Evolutionary conservation across 2,888 invertebrate species (phyloP), one percentile per base, ranked within the genome.

Genomic region (Hirudinaria manillensis): DNA sequence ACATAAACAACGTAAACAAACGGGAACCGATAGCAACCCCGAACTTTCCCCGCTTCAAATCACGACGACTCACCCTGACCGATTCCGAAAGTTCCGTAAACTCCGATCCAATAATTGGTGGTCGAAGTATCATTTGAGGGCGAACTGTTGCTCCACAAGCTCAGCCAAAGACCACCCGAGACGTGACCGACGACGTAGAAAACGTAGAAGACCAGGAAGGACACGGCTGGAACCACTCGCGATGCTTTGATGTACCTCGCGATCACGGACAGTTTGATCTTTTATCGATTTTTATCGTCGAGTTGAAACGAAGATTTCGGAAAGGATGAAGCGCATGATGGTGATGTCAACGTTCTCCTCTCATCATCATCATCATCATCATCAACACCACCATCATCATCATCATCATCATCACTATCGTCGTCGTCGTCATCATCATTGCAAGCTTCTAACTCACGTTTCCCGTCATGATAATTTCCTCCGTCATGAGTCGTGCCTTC

Each of bases 81-180:
- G 16, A 21, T 68, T 2, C 84, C 84, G 6, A 84, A 78, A 13
- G 81, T 82, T 7, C 86, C 86, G 79, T 88, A 88, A 34, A 88
- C 85, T 6, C 85, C 85, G 6, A 88, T 83, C 27, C 87, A 81
- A 72, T 83, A 78, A 76, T 83, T 80, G 21, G 82, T 75, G 34
- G 80, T 79, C 6, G 70, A 77, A 16, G 78, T 77, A 74, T 80
- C 78, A 29, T 76, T 74, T 7, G 81, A 80, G 21, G 77, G 81
- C 24, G 65, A 36, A 27, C 65, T 38, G 65, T 32, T 45, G 38
- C 66, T 19, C 61, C 61, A 24, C 10, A 38, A 21, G 45, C 66
- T 66, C 27, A 67, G 65, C 61, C 27, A 6, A 3, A 66, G 27
- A 38, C 21, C 29, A 10, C 34, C n/a, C 3, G 36, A 68, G 2